Evolutionary conservation across 2,113 vertebrate species (phyloP).

Genomic region (Chaetodon auriga): DNA sequence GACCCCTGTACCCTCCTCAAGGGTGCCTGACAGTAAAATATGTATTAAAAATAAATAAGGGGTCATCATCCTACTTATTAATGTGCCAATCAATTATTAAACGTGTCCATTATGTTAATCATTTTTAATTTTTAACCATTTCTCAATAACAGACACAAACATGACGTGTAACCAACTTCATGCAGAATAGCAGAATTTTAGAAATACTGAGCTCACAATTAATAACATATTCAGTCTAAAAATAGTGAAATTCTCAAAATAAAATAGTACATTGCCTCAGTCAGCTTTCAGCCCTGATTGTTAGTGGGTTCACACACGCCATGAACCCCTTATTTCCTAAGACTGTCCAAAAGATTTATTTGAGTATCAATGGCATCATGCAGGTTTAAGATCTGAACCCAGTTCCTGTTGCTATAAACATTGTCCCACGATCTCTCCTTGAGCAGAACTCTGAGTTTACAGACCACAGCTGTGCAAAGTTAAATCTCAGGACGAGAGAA

Average conservation of each 20-base stretch:
- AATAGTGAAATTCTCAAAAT: background rate
- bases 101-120: background rate
- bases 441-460: background rate
- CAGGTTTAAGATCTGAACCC: background rate
- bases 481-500: background rate
- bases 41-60: background rate
- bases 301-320: background rate
- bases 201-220: background rate
- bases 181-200: background rate
- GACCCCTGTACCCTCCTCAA: constrained; percentile 58
- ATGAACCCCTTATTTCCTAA: background rate
- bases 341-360: background rate
- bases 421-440: background rate
- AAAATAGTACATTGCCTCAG: background rate
- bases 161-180: background rate
- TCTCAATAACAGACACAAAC: background rate
- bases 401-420: background rate
- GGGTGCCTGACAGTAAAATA: constrained; percentile 66
- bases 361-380: background rate
- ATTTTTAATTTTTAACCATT: background rate
- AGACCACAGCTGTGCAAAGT: too few species aligned
- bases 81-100: background rate
- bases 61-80: background rate
- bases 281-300: background rate
- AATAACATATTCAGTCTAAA: background rate